Conservation (phyloP, 2,888 invertebrate species). For the Synanthedon myopaeformis region DNA sequence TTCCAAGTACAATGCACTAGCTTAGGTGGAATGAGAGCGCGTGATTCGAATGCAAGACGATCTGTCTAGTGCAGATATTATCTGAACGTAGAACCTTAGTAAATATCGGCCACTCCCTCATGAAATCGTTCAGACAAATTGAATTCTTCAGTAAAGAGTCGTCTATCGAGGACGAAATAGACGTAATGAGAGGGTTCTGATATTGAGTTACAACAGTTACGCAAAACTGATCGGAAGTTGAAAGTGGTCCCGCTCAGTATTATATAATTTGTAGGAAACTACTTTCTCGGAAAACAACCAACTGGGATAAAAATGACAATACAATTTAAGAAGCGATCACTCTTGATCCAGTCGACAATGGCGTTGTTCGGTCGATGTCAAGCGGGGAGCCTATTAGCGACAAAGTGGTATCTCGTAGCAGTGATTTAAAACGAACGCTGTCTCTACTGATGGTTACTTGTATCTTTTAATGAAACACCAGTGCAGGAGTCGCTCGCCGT, state of each 20-base stretch:
- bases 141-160: conserved; percentile 20
- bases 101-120: conserved; percentile 39
- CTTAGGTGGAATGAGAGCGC: conserved; percentile 53
- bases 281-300: too few species aligned
- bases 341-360: neutral
- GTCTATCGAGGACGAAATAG: neutral
- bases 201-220: neutral
- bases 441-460: conserved; percentile 25
- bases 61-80: conserved; percentile 44
- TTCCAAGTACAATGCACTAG: conserved; percentile 60
- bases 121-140: conserved; percentile 36
- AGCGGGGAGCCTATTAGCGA: conserved; percentile 25
- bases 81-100: conserved; percentile 36
- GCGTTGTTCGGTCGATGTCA: conserved; percentile 13
- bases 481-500: conserved; percentile 16
- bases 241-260: neutral
- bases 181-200: neutral
- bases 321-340: neutral
- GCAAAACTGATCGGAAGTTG: neutral
- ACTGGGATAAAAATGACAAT: neutral
- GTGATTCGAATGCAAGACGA: conserved; percentile 55
- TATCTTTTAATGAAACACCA: conserved; percentile 28
- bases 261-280: too few species aligned
- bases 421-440: conserved; percentile 28
- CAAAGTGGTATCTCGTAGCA: conserved; percentile 17